Conservation (phyloP, 2,113 vertebrate genomes). For the Mesitornis unicolor region DNA sequence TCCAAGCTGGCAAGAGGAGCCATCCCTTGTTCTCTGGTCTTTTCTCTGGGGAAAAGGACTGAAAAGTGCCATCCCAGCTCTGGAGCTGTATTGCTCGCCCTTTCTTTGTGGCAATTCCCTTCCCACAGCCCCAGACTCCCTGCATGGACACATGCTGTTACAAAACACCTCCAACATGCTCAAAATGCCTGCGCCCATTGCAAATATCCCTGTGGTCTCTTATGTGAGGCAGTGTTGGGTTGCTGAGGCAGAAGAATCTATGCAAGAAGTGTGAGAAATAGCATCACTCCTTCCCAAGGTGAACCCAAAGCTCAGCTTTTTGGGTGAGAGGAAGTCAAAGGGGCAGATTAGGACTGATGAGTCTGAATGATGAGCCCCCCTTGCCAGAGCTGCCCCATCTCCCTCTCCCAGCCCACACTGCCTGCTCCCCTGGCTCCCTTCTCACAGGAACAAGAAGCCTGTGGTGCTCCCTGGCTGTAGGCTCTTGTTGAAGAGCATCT, state of each 20-base stretch:
- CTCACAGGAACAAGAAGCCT: neutral
- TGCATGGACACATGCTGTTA: neutral
- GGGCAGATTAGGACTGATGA: neutral
- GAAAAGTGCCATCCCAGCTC: neutral
- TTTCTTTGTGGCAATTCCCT: neutral
- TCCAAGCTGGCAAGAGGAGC: neutral
- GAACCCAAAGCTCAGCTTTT: rapidly evolving
- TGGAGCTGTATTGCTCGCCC: neutral
- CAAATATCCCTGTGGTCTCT: neutral
- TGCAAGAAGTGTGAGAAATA: neutral
- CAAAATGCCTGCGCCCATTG: neutral
- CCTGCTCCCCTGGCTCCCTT: neutral
- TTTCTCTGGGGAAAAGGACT: neutral
- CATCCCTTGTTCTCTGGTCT: neutral
- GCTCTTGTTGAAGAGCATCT: neutral
- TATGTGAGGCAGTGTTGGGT: neutral
- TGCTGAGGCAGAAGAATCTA: neutral
- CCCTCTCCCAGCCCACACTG: neutral
- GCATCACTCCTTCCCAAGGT: rapidly evolving
- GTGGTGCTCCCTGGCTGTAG: neutral
- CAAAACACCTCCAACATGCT: neutral
- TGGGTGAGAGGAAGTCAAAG: neutral
- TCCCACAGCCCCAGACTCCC: neutral
- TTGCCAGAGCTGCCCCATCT: neutral
- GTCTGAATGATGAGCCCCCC: neutral